phyloP scores from a whole-genome alignment of 2,113 vertebrate species.

The Ia io region DNA sequence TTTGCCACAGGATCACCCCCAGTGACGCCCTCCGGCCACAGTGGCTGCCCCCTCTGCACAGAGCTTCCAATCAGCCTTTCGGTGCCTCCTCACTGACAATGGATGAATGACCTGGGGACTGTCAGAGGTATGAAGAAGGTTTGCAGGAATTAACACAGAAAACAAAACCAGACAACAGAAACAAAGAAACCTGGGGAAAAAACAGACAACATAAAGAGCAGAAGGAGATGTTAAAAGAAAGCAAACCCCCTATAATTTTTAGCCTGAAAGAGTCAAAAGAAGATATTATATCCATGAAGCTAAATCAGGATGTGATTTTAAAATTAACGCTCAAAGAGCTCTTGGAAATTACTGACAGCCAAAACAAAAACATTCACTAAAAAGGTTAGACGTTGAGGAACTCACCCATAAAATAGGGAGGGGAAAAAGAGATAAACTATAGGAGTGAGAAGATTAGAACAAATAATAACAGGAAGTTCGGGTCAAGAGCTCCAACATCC shows the following conservation, averaged over 20 bases:
- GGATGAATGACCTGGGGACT: not conserved
- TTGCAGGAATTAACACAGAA: not conserved
- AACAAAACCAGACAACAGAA: not conserved
- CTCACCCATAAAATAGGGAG: not conserved
- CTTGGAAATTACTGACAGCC: not conserved
- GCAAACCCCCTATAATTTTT: not conserved
- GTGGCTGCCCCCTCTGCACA: not conserved
- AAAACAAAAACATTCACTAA: not conserved
- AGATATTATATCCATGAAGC: not conserved
- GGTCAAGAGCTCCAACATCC: not conserved
- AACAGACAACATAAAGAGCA: not conserved
- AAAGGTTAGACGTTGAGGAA: not conserved
- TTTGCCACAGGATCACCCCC: not conserved
- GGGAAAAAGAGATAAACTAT: not conserved
- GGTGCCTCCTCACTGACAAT: not conserved
- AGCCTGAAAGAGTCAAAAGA: not conserved
- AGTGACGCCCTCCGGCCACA: not conserved
- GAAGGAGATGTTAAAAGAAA: not conserved
- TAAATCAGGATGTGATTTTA: not conserved
- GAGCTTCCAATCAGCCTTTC: not conserved
- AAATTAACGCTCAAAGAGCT: not conserved
- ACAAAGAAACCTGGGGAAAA: not conserved
- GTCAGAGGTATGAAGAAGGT: not conserved
- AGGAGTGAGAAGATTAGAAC: not conserved
- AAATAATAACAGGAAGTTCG: not conserved